Percentiles rank a stretch among this genome's conserved stretches.
Evolutionary conservation across 2,797 vertebrate genomes (phyloP).

Genomic region (Oreortyx pictus): DNA sequence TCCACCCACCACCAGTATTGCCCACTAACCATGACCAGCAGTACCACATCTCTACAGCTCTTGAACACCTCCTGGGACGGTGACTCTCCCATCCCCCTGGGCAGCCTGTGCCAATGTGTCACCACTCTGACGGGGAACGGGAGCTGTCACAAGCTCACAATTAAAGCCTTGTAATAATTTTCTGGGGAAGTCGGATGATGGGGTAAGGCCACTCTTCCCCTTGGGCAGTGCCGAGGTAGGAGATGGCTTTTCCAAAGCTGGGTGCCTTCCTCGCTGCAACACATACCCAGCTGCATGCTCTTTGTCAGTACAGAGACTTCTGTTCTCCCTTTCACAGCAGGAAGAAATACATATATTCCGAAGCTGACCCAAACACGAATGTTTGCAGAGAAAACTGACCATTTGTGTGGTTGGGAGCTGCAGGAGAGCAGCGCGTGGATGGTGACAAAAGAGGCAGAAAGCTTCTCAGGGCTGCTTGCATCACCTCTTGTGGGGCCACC

Average conservation of each 20-base stretch:
- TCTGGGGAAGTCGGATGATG: background rate
- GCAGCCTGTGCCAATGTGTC: too few relatives aligned
- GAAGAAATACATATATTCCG: background rate
- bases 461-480: constrained; percentile 3
- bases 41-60: too few relatives aligned
- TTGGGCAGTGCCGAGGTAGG: background rate
- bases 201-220: background rate
- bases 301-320: background rate
- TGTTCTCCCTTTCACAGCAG: background rate
- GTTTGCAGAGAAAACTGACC: background rate
- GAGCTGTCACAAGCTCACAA: background rate
- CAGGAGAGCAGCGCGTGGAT: background rate
- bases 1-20: too few relatives aligned
- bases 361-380: background rate
- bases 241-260: background rate
- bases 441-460: background rate
- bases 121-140: background rate
- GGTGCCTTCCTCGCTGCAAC: background rate
- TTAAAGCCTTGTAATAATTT: background rate
- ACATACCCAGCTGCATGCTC: fast-evolving
- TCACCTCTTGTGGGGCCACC: constrained; percentile 18
- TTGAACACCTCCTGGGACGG: too few relatives aligned
- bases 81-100: too few relatives aligned
- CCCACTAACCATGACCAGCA: too few relatives aligned
- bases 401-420: background rate